These are phyloP conservation scores for Thalassophryne amazonica DNA, from an alignment of 2,797 vertebrate species.

Conservation along the genomic window DNA sequence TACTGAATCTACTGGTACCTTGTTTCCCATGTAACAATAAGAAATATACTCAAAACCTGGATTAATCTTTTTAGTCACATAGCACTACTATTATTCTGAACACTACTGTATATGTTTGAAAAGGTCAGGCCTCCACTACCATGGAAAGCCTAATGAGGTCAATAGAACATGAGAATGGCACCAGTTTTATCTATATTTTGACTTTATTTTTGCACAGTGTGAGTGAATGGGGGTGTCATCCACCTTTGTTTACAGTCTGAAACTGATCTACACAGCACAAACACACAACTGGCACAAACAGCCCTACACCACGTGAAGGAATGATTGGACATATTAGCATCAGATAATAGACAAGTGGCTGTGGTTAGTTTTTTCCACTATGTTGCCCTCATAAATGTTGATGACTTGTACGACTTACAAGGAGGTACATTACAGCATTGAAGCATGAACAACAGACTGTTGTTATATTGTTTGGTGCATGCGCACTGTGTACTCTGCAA, in stretches of 20 bases:
- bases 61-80: too few relatives aligned
- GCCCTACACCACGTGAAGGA: slow-evolving; percentile 57
- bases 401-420: slow-evolving; percentile 45
- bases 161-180: too few relatives aligned
- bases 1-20: too few relatives aligned
- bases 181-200: too few relatives aligned
- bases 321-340: slow-evolving; percentile 50
- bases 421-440: slow-evolving; percentile 27
- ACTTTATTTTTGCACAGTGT: neutral
- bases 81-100: too few relatives aligned
- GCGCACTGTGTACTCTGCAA: too few relatives aligned
- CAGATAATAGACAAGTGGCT: slow-evolving; percentile 71
- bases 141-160: too few relatives aligned
- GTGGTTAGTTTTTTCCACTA: slow-evolving; percentile 14
- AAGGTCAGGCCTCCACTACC: too few relatives aligned
- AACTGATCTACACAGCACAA: neutral
- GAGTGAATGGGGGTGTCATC: too few relatives aligned
- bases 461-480: slow-evolving; percentile 15
- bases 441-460: slow-evolving; percentile 24
- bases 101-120: too few relatives aligned
- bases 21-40: too few relatives aligned
- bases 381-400: slow-evolving; percentile 25
- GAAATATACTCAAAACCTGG: too few relatives aligned
- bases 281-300: slow-evolving; percentile 19
- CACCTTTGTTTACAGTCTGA: neutral